phyloP scores from a whole-genome alignment of 2,797 vertebrate species.

The Cyprinella venusta region DNA sequence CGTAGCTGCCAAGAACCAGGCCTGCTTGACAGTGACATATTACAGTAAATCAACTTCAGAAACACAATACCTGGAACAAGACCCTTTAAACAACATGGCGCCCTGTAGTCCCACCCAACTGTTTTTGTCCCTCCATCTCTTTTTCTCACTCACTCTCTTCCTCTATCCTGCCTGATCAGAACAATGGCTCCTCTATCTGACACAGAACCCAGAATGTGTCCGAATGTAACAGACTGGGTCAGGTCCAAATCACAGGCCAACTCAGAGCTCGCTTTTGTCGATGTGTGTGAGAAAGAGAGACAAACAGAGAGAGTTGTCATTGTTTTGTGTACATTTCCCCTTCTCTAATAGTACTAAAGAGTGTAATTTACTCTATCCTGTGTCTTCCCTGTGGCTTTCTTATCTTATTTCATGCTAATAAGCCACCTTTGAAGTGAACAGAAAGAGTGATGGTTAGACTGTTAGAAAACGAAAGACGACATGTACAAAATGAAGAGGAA shows the following conservation, averaged over 20 bases:
- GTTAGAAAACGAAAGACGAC: conserved; percentile 30
- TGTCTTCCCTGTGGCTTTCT: background rate
- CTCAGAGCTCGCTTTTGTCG: conserved; percentile 74
- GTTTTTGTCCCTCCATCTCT: background rate
- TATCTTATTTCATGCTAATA: conserved; percentile 28
- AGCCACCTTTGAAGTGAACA: background rate
- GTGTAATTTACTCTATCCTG: conserved; percentile 20
- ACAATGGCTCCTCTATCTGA: conserved; percentile 60
- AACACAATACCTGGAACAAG: conserved; percentile 47
- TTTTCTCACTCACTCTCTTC: conserved; percentile 17
- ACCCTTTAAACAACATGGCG: conserved; percentile 65
- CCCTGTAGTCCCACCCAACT: conserved; percentile 39
- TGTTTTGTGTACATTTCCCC: conserved; percentile 2
- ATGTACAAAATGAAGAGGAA: conserved; percentile 14
- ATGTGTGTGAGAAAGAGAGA: conserved; percentile 21
- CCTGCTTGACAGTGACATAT: conserved; percentile 1
- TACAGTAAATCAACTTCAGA: conserved; percentile 34
- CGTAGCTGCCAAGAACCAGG: background rate
- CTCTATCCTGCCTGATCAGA: conserved; percentile 69
- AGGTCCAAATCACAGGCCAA: conserved; percentile 61
- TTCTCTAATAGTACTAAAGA: background rate
- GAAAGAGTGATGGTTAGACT: conserved; percentile 36
- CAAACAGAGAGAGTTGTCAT: conserved; percentile 11
- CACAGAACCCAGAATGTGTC: conserved; percentile 78
- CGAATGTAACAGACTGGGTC: conserved; percentile 75